Evolutionary conservation across 2,797 vertebrate genomes (phyloP), one percentile per base, ranked within the genome.

Genomic region (Discoglossus pictus): DNA sequence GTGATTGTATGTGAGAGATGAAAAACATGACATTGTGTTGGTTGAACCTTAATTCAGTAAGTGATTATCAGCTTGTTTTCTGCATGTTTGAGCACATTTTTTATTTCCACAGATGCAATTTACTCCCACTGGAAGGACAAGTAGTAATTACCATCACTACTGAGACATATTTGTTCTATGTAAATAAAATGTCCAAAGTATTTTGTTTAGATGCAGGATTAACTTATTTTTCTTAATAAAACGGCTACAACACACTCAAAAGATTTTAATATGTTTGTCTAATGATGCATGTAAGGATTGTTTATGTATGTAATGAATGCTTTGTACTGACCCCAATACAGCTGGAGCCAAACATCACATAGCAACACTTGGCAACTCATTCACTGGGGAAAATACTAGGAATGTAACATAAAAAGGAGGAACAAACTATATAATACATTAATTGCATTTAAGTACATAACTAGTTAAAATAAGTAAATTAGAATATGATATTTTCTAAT

Each of bases 121-220:
- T 12, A 6, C 12, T 48, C 21, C 46, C 20, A 13, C 8, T 11
- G 16, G 31, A 17, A 20, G 51, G 27, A 27, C 3, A 17, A 7
- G 9, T 5, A 9, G 21, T 42, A 56, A 25, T 40, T 40, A 40
- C 13, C 7, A 25, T 42, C 13, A 40, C 10, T 16, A 15, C 18
- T 56, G 53, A 56, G 53, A 7, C 36, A 40, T 24, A 40, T 17
- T 6, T 15, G 36, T 25, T 23, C 2, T 40, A 56, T 40, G 36
- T 40, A 56, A 56, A 56, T 56, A 56, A 56, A 15, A 10, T 40
- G 21, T 25, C n/a, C 20, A 6, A 40, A 42, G 20, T 35, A 36
- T 31, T 11, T n/a, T n/a, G 7, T 39, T 18, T 20, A n/a, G 9
- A 40, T 56, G 20, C 17, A 56, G 40, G 36, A 40, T 56, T 42